phyloP scores from a whole-genome alignment of 2,797 vertebrate genomes.

The Coilia nasus region DNA sequence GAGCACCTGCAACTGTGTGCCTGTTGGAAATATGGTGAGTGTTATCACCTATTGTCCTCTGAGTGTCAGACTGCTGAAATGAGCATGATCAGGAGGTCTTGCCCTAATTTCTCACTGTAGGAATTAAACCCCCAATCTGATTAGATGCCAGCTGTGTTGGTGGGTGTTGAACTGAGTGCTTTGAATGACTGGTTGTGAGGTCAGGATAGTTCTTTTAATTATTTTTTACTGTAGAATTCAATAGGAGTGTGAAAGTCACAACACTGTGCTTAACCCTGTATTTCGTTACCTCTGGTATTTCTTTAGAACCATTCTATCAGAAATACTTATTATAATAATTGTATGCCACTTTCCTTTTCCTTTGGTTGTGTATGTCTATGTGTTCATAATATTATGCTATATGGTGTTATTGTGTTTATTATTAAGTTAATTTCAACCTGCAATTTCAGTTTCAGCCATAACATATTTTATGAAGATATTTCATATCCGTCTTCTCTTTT shows the following conservation, averaged over 20 bases:
- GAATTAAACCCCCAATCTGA: neutral
- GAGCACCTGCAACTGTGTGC: neutral
- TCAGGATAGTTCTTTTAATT: neutral
- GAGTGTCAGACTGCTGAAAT: neutral
- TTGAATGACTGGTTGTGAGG: neutral
- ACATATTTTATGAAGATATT: too few species aligned
- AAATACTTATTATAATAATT: neutral
- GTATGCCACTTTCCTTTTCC: neutral
- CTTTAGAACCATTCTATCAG: neutral
- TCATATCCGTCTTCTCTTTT: neutral
- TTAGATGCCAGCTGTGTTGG: neutral
- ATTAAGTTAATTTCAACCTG: neutral
- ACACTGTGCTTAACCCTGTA: too few species aligned
- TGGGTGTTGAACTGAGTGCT: neutral
- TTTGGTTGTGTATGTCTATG: neutral
- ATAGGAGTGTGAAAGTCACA: neutral
- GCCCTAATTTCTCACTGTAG: neutral
- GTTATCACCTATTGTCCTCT: conserved; percentile 7
- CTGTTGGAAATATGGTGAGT: neutral
- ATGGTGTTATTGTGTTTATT: neutral
- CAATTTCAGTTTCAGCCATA: neutral
- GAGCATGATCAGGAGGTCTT: neutral
- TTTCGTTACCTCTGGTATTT: neutral
- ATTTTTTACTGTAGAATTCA: neutral
- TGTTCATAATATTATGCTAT: neutral